Base-by-base conservation (phyloP, 2,888 invertebrate species). In the Mactromeris polynyma region DNA sequence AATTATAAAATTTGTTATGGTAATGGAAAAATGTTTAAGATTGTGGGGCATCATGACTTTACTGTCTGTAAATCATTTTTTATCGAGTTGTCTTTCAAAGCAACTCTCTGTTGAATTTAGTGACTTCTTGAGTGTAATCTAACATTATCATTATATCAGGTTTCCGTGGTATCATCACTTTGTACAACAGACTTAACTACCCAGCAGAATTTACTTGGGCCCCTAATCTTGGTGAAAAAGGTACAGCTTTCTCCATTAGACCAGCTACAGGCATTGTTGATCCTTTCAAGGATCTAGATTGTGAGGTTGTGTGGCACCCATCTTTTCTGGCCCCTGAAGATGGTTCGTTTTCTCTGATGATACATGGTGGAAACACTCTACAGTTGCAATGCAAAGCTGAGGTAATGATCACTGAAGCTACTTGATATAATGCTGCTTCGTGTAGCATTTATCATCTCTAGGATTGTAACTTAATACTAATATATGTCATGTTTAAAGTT, bases 301-400 rank as follows among this genome's bases (percentile, higher is more conserved):
- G 97, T 95, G 97, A 97, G 91, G 96, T 97, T n/a, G 96, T 96
- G 3, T 97, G 96, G 95, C 96, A 96, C 86, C 96, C 97, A 7
- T 96, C 96, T 14, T 97, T 94, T 93, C 90, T 96, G 81, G 96
- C 96, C 6, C 96, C 96, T 17, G 96, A 96, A 40, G 95, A 96
- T 83, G 96, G 96, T 0, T 93, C 95, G 33, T 97, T 97, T 93
- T 94, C 95, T 1, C 94, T 97, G 6, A 94, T 95, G 86, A 95
- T 96, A 31, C 95, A 94, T 85, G 95, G 96, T 21, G 96, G 96
- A 7, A 94, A 92, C 46, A 93, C 95, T 0, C 91, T 95, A 69
- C 95, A 94, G 81, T 93, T 97, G 6, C 92, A 93, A 31, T 97
- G 97, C 90, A 89, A 87, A 40, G 97, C 96, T 11, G 96, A 96